Base-by-base conservation (phyloP, 2,888 invertebrate species). In the Hedya salicella region DNA sequence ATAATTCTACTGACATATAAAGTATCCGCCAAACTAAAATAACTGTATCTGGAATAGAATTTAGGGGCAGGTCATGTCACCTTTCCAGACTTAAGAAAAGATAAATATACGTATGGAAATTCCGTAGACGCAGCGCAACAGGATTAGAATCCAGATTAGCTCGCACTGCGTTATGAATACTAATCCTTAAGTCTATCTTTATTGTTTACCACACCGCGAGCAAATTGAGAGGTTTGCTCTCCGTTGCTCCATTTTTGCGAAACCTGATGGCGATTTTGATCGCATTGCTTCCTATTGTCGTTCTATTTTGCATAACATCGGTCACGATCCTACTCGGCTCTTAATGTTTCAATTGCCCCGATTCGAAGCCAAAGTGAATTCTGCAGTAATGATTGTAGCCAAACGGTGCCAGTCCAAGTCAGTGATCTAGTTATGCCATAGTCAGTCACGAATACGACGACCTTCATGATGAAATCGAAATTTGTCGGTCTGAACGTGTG, bases 71-170 rank as follows among this genome's bases (percentile, higher is more conserved):
- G 11, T 36, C 1, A 36, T 11, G 9, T 36, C 36, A 36, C 11
- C 36, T 71, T 75, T 76, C 72, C 73, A 70, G 74, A 75, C 76
- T 70, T 73, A 70, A 70, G 75, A 78, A 77, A 57, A 49, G 42
- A 40, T 54, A 64, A 78, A 78, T 73, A 70, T 71, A 69, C 70
- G 75, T 73, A 73, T 86, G 83, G 85, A 80, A 86, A 86, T 83
- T 82, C 83, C 82, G 73, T 77, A 82, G 80, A 83, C 77, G 78
- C 76, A 75, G 75, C 71, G 75, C 77, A 81, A 88, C 89, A 82
- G 83, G 82, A 76, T 84, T 85, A 87, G 90, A 89, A 89, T 90
- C 82, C 80, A 85, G 85, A 90, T 88, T 87, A 87, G 85, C 79
- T 74, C 70, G 72, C 69, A 69, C 73, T 69, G 76, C 80, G 86